Base-by-base conservation (phyloP, 2,888 invertebrate genomes). In the Leptinotarsa haldemani region DNA sequence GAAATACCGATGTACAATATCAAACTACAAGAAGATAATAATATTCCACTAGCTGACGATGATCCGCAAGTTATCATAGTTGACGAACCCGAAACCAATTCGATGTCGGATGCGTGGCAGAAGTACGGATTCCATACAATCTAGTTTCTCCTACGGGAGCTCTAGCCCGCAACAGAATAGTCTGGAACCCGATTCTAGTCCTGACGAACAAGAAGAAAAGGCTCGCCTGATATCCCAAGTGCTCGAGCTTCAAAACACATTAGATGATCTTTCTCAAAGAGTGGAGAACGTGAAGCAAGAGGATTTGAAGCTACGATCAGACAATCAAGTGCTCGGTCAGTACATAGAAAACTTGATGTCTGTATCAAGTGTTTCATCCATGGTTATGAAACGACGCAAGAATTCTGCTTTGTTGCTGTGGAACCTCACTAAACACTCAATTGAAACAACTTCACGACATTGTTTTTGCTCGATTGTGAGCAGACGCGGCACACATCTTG, bases 341-440 rank as follows among this genome's bases (percentile, higher is more conserved):
- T 99, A 99, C 86, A 99, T 99, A 82, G 99, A 99, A 87, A 99
- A 99, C 89, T 90, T 99, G 82, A 99, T 99, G 98, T 96, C 97
- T 0, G 97, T 97, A n/a, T 97, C 97, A 58, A 96, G 96, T 86
- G 97, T 98, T 70, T 98, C 25, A 25, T 25, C 0, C 25, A 25
- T 25, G 25, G 25, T 25, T 25, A 25, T 25, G 4, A 25, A 25
- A 25, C 25, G 25, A 25, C 25, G 25, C 25, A 25, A 25, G 0
- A 25, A 25, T 25, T 25, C 25, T 25, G 25, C 25, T 25, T 25
- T 25, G 5, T 25, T 25, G 25, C 25, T 25, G 25, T 25, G 25
- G 5, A 22, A 22, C 22, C 2, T 22, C 22, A 22, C 22, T 1
- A 22, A 22, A 22, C 22, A 22, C 22, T 22, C 22, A 22, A 1